A percentile compares a stretch with the other conserved stretches of the same genome.
phyloP scores from a whole-genome alignment of 2,113 vertebrate genomes.

The Stigmatopora nigra region DNA sequence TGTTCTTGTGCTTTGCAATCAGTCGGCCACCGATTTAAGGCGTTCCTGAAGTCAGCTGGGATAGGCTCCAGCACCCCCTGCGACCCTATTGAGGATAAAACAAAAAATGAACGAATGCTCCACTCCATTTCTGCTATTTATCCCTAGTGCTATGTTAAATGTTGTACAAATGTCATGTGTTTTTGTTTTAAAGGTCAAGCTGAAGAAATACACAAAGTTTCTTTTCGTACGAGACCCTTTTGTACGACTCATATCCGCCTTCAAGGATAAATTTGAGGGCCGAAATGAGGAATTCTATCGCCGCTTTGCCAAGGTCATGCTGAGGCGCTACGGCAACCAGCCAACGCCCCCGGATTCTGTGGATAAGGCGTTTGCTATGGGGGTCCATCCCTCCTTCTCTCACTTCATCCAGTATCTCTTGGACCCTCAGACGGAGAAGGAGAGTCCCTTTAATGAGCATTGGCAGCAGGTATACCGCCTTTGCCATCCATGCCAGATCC shows the following conservation, averaged over 20 bases:
- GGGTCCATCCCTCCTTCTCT: constrained; percentile 81
- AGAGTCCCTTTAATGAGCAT: constrained; percentile 92
- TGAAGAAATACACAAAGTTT: constrained; percentile 97
- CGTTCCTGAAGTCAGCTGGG: too few relatives aligned
- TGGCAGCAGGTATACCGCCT: constrained; percentile 91
- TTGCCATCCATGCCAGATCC: constrained; percentile 96
- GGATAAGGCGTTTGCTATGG: constrained; percentile 78
- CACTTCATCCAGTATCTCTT: constrained; percentile 93
- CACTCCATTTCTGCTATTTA: too few relatives aligned
- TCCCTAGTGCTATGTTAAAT: background rate
- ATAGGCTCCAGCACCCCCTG: too few relatives aligned
- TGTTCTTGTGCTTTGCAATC: too few relatives aligned
- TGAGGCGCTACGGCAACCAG: constrained; percentile 80
- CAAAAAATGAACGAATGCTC: too few relatives aligned
- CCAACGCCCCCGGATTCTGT: constrained; percentile 76
- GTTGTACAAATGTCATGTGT: background rate
- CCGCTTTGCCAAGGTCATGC: constrained; percentile 81
- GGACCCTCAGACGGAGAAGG: constrained; percentile 85
- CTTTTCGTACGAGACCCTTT: constrained; percentile 94
- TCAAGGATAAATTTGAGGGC: constrained; percentile 90
- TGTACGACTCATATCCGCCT: constrained; percentile 93
- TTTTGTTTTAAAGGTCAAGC: constrained; percentile 78
- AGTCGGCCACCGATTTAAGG: too few relatives aligned
- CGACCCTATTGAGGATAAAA: too few relatives aligned
- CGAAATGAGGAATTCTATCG: constrained; percentile 90